Conservation (phyloP, 2,113 vertebrate genomes). For the Ploceus nigricollis region DNA sequence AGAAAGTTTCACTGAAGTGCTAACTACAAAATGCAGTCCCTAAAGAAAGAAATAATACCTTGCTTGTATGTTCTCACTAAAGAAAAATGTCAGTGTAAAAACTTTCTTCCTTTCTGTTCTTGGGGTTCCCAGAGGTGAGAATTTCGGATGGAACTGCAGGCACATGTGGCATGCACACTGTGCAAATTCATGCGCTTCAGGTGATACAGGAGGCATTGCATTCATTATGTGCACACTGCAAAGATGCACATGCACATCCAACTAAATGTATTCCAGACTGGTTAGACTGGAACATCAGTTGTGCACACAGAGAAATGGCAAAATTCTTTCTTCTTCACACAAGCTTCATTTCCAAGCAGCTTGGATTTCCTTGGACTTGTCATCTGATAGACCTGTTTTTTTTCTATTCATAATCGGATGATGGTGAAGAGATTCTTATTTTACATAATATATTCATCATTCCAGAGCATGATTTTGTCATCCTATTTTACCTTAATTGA, state of each 20-base stretch:
- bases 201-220: neutral
- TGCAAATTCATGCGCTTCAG: neutral
- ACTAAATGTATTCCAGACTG: neutral
- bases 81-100: neutral
- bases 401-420: neutral
- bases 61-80: neutral
- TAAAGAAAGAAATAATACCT: neutral
- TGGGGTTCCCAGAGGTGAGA: neutral
- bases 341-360: neutral
- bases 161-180: neutral
- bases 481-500: constrained; percentile 4
- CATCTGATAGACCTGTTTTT: neutral
- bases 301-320: neutral
- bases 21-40: neutral
- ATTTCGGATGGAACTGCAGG: neutral
- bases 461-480: constrained; percentile 34
- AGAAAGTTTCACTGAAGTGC: neutral
- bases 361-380: neutral
- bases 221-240: neutral
- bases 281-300: neutral
- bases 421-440: neutral
- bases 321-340: neutral
- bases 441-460: neutral
- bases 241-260: neutral
- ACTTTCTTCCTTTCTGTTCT: neutral